phyloP scores from a whole-genome alignment of 2,888 invertebrate genomes.

The Synergus umbraculus region DNA sequence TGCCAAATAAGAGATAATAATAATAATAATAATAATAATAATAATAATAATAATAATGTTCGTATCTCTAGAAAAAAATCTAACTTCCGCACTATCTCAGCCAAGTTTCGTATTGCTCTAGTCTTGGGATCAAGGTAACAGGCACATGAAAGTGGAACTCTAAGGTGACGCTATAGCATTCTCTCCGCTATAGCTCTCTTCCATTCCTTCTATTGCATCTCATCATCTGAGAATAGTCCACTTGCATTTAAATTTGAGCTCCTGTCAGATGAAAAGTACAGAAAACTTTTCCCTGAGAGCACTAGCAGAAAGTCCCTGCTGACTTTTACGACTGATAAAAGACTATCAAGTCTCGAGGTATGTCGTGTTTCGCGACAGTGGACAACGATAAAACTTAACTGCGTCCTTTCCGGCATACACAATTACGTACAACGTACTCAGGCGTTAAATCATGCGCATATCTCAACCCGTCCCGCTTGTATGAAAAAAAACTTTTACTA shows the following conservation, averaged over 20 bases:
- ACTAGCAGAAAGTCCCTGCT: slow-evolving; percentile 8
- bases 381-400: slow-evolving; percentile 41
- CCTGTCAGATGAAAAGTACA: not conserved
- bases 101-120: too few relatives aligned
- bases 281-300: slow-evolving; percentile 15
- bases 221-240: not conserved
- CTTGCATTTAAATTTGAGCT: slow-evolving; percentile 8
- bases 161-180: too few relatives aligned
- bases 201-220: not conserved
- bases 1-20: too few relatives aligned
- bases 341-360: slow-evolving; percentile 29
- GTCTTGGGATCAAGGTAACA: too few relatives aligned
- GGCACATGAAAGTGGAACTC: too few relatives aligned
- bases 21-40: too few relatives aligned
- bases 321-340: slow-evolving; percentile 29
- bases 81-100: too few relatives aligned
- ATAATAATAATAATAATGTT: too few relatives aligned
- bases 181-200: not conserved
- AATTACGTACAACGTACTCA: slow-evolving; percentile 34
- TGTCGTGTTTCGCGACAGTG: slow-evolving; percentile 32
- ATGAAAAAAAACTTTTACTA: slow-evolving; percentile 26
- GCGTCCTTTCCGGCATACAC: slow-evolving; percentile 37
- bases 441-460: slow-evolving; percentile 41
- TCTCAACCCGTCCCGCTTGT: slow-evolving; percentile 29
- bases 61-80: too few relatives aligned